Evolutionary conservation across 1,140 invertebrate genomes (phyloP).

Genomic region (Tachypleus tridentatus): DNA sequence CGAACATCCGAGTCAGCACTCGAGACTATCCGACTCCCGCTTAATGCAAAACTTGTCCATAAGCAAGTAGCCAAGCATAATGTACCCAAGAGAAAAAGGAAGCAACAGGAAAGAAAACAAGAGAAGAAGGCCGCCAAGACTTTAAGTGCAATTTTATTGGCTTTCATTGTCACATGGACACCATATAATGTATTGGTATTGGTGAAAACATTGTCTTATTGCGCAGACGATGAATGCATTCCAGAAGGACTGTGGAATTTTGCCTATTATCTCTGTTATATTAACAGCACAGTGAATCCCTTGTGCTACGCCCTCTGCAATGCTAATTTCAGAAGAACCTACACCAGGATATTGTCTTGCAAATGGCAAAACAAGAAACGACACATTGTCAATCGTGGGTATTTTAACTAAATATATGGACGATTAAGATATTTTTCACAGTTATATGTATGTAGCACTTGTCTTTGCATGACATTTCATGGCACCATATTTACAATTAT

Average conservation of each 20-base stretch:
- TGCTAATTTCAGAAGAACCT: constrained; percentile 89
- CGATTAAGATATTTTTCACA: no score
- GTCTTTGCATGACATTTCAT: no score
- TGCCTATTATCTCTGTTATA: constrained; percentile 97
- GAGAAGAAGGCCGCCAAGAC: constrained; percentile 99
- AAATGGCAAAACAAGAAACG: constrained; percentile 50
- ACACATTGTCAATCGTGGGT: constrained; percentile 18
- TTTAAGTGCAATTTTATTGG: constrained; percentile 87
- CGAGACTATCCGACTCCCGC: constrained; percentile 57
- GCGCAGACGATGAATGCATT: constrained; percentile 47
- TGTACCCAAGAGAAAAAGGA: constrained; percentile 50
- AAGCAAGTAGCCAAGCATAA: constrained; percentile 48
- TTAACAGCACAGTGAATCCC: constrained; percentile 55
- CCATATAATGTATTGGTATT: constrained; percentile 94
- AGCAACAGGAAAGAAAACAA: constrained; percentile 89
- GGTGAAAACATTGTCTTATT: constrained; percentile 79
- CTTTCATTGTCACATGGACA: constrained; percentile 98
- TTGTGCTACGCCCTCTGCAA: constrained; percentile 97
- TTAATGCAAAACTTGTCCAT: constrained; percentile 73
- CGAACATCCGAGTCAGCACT: constrained; percentile 32
- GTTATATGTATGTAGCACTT: no score
- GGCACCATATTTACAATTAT: no score
- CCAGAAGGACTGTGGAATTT: constrained; percentile 85
- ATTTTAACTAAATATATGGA: constrained; percentile 18
- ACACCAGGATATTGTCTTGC: constrained; percentile 88